Conservation (phyloP, 1,140 invertebrate species). For the Psix sp. region DNA sequence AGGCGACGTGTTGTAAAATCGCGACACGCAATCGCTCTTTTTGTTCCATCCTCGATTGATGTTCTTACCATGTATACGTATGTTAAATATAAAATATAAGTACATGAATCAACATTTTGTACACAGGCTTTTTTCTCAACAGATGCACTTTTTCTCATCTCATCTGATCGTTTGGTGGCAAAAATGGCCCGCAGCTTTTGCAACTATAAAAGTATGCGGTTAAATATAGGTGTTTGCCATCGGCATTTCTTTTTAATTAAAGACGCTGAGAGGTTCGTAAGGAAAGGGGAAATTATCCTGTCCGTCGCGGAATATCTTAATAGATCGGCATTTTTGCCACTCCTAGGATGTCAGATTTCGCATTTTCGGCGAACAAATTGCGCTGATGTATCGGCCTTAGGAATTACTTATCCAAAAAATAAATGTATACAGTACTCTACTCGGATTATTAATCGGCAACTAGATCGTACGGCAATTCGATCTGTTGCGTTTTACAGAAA, state of each 20-base stretch:
- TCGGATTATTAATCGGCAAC: too few species aligned
- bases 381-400: too few species aligned
- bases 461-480: too few species aligned
- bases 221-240: constrained; percentile 6
- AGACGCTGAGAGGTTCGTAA: not conserved
- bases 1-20: constrained; percentile 37
- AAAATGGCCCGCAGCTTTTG: constrained; percentile 21
- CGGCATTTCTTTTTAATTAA: constrained; percentile 2
- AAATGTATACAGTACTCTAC: too few species aligned
- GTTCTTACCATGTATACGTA: too few species aligned
- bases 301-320: constrained; percentile 6
- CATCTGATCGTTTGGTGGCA: not conserved
- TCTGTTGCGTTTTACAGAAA: constrained; percentile 1
- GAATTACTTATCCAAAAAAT: too few species aligned
- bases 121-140: not conserved
- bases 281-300: constrained; percentile 15
- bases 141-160: too few species aligned
- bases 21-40: constrained; percentile 22
- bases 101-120: not conserved
- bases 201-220: not conserved
- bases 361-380: too few species aligned
- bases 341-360: too few species aligned
- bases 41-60: constrained; percentile 8
- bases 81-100: constrained; percentile 24
- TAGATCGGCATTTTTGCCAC: too few species aligned